Evolutionary conservation across 1,140 invertebrate species (phyloP), one percentile per base, ranked within the genome.

Genomic region (Lutraria rhynchaena): DNA sequence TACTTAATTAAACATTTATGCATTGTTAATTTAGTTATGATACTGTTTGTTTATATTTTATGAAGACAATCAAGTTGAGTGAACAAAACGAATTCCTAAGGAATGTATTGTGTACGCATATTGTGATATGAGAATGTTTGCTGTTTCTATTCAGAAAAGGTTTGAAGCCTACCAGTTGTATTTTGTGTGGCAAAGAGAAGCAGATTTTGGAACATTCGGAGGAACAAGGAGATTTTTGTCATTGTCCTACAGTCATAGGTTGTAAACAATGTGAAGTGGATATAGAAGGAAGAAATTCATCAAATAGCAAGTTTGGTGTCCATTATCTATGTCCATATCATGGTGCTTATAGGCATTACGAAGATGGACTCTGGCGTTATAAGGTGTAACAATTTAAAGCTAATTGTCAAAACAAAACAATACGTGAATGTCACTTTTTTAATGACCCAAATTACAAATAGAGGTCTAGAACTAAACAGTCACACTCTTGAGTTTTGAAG

Each of bases 111-210:
- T 15, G n/a, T 41, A 7, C 37, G 15, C 19, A 46, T 11, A 46
- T 19, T 9, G 44, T 46, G 44, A 46, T 11, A 46, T 46, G 9
- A 46, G 44, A 9, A 11, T 46, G 9, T 46, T 19, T 46, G 9
- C 19, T 46, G 9, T 19, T 11, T 46, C 19, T 46, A n/a, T n/a
- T n/a, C n/a, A 70, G 27, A 17, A 35, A n/a, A 37, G 3, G 41
- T 4, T 33, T 67, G 2, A 19, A 41, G 3, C 49, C 67, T 53
- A 53, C 44, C 2, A 51, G 67, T 31, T 71, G 67, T 71, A 33
- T 71, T 24, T 53, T 71, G 24, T 71, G 67, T 53, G 67, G 67
- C 24, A 29, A 53, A 31, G 41, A 49, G 31, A 71, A 49, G 31
- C 74, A 27, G 2, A 33, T 76, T n/a, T 31, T 41, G 29, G 24